Evolutionary conservation across 1,140 invertebrate species (phyloP).

Genomic region (Trachelipus rathkii): DNA sequence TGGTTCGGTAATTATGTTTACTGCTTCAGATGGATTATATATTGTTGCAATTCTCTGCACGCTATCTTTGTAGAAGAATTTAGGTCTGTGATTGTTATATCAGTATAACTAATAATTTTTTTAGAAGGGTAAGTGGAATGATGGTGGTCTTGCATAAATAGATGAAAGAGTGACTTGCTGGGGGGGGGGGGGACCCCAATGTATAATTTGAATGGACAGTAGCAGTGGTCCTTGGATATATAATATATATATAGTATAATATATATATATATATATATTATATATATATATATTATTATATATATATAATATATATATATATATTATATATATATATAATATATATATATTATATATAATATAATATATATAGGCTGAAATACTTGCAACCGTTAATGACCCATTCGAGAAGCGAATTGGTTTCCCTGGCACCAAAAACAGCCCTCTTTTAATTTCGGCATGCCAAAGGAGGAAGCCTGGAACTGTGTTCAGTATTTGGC

Average conservation of each 20-base stretch:
- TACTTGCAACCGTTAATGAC: slow-evolving; percentile 63
- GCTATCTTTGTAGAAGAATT: too few relatives aligned
- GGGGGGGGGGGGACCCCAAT: too few relatives aligned
- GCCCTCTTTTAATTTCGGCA: slow-evolving; percentile 63
- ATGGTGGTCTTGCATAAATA: too few relatives aligned
- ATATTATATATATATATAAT: not conserved
- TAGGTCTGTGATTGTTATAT: too few relatives aligned
- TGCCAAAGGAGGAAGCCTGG: slow-evolving; percentile 65
- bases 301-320: slow-evolving; percentile 5
- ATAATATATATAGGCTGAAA: slow-evolving; percentile 48
- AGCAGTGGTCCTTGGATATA: too few relatives aligned
- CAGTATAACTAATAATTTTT: too few relatives aligned
- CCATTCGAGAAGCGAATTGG: slow-evolving; percentile 66
- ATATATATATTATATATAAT: slow-evolving; percentile 5
- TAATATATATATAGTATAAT: not conserved
- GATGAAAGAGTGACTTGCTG: too few relatives aligned
- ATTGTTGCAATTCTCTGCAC: too few relatives aligned
- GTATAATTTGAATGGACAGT: too few relatives aligned
- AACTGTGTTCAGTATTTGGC: slow-evolving; percentile 64
- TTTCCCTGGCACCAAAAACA: slow-evolving; percentile 57
- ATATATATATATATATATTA: slow-evolving; percentile 16
- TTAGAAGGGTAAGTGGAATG: too few relatives aligned
- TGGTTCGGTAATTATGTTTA: too few relatives aligned
- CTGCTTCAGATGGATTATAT: too few relatives aligned
- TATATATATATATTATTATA: not conserved